Evolutionary conservation across 1,140 invertebrate genomes (phyloP), one percentile per base, ranked within the genome.

Genomic region (Temnothorax nylanderi): DNA sequence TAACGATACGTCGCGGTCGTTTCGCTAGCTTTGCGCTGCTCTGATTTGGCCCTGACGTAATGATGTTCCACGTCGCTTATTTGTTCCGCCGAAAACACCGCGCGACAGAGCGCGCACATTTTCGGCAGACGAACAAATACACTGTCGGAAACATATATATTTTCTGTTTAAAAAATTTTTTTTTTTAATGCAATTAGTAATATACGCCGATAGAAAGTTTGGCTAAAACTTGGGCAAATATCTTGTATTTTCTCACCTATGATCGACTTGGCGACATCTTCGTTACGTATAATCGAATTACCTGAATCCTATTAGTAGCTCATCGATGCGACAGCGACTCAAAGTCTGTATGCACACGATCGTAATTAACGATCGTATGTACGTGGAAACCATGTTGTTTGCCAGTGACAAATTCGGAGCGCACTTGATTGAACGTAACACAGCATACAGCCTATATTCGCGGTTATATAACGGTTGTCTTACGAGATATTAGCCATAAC

Each of bases 221-320:
- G 16, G 10, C 7, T 62, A 32, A 44, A 77, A 41, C 8, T 44
- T 62, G 18, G 0, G 34, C 16, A 7, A 69, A 10, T 5, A n/a
- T n/a, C 32, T 16, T 44, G 37, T 6, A 44, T 77, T 41, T 44
- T 62, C 21, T 32, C 51, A 3, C 51, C 51, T 5, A n/a, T 5
- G 69, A 71, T 75, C 32, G 41, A 49, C 54, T 49, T 21, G 4
- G 18, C 18, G 26, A 69, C 49, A 75, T 78, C 91, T 87, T 88
- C 87, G 89, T 91, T 71, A 78, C 56, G 85, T 94, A 93, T 94
- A 93, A 94, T 94, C 89, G 69, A 92, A 92, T 94, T 94, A 94
- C 41, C 71, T 64, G 86, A 91, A 94, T 93, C 93, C 92, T 85
- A 91, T 94, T 94, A 92, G 93, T 92, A 85, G 89, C 86, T 51